Evolutionary conservation across 1,140 invertebrate species (phyloP), one percentile per base, ranked within the genome.

Genomic region (Apis cerana): DNA sequence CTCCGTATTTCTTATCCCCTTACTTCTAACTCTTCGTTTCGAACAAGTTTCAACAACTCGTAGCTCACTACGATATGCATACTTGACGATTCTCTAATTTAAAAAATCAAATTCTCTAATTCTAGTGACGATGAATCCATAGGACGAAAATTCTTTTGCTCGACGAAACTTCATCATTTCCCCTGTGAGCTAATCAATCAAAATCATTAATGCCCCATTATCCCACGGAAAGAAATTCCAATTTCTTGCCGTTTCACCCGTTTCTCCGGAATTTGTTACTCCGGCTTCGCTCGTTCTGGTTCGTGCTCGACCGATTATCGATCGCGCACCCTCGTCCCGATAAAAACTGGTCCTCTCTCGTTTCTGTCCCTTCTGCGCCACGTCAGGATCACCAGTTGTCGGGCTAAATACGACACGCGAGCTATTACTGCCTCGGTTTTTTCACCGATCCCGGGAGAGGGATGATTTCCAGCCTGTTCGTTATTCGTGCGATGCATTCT

Each of bases 281-380:
- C 33, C 2, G 33, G 33, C 58, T 33, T 33, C 33, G 33, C 3
- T 4, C n/a, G 61, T 54, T 23, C 33, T 80, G 62, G 67, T 68
- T 64, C 33, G 23, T 5, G 71, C 52, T 15, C 62, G 58, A 83
- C 54, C 62, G 71, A 77, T 87, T 87, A 87, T 86, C 68, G 50
- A 48, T 56, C 64, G 64, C 70, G 52, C 65, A 65, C 64, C 75
- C 56, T 78, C n/a, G 50, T 52, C n/a, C 21, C 19, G 27, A 50
- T 58, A 75, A 85, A 58, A 75, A 67, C 33, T 62, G 62, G 62
- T 56, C 15, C 10, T 15, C 43, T 48, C 21, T 27, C 52, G 69
- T 33, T 54, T 23, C 67, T 52, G 48, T 43, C 5, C 33, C 4
- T 43, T 43, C 33, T 43, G 4, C 61, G 17, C 54, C 17, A 21